Conservation (phyloP, 2,113 vertebrate species). For the Neoarius graeffei region DNA sequence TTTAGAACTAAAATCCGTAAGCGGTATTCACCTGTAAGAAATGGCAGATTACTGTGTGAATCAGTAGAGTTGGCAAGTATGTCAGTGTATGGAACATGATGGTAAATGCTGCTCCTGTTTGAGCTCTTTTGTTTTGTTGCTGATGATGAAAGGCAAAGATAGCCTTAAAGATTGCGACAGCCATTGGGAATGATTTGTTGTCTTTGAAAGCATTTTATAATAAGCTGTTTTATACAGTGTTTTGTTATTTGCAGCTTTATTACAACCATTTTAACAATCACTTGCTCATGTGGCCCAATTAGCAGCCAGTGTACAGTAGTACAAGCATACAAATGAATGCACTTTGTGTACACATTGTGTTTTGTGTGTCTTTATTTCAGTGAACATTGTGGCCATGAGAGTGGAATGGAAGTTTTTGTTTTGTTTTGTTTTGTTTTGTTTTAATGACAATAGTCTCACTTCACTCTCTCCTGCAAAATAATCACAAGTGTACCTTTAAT, state of each 20-base stretch:
- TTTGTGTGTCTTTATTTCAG: too few species aligned
- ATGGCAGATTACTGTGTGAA: too few species aligned
- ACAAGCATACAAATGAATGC: background rate
- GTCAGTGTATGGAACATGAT: slow-evolving; percentile 40
- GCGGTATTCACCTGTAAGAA: too few species aligned
- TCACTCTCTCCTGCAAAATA: background rate
- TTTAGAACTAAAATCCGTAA: too few species aligned
- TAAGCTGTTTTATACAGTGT: background rate
- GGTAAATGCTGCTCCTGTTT: slow-evolving; percentile 5
- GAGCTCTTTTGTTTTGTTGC: background rate
- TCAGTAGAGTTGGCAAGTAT: too few species aligned
- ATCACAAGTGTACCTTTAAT: background rate
- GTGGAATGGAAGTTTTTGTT: background rate
- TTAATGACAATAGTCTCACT: background rate
- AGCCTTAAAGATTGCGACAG: background rate
- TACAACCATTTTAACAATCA: background rate
- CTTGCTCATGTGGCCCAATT: background rate
- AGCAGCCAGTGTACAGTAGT: background rate
- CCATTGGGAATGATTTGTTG: background rate
- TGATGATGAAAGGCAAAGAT: background rate
- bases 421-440: too few species aligned
- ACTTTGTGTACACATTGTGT: background rate
- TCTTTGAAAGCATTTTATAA: background rate
- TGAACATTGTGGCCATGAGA: background rate
- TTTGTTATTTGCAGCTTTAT: background rate